These are phyloP conservation scores for Verasper variegatus DNA, from an alignment of 2,113 vertebrate genomes.

Conservation along the genomic window DNA sequence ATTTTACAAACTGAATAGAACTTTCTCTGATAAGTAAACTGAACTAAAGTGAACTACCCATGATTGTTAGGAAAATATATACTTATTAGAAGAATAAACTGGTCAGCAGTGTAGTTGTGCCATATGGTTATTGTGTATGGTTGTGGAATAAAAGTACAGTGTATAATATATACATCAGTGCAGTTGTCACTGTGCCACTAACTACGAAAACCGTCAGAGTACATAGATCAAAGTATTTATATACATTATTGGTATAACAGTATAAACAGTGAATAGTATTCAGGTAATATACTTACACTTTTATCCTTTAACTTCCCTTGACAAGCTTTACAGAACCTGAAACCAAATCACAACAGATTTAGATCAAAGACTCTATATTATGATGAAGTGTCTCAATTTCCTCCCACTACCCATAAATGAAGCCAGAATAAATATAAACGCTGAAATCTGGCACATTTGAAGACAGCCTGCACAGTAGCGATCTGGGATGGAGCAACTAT, in stretches of 20 bases:
- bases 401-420: background rate
- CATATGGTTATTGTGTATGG: no score
- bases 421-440: background rate
- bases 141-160: no score
- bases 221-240: background rate
- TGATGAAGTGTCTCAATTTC: background rate
- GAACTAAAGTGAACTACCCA: no score
- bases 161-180: no score
- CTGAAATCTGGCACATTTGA: background rate
- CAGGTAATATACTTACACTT: slow-evolving; percentile 84
- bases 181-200: background rate
- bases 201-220: background rate
- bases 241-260: background rate
- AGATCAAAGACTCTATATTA: background rate
- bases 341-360: slow-evolving; percentile 59
- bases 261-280: background rate
- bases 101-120: no score
- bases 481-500: no score
- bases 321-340: slow-evolving; percentile 92
- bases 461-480: no score
- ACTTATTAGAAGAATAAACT: no score
- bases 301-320: slow-evolving; percentile 91
- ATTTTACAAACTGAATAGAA: no score
- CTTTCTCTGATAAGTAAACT: no score
- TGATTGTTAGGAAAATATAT: no score